Evolutionary conservation across 1,140 invertebrate genomes (phyloP), one percentile per base, ranked within the genome.

Genomic region (Ceratoteleas bidentatus): DNA sequence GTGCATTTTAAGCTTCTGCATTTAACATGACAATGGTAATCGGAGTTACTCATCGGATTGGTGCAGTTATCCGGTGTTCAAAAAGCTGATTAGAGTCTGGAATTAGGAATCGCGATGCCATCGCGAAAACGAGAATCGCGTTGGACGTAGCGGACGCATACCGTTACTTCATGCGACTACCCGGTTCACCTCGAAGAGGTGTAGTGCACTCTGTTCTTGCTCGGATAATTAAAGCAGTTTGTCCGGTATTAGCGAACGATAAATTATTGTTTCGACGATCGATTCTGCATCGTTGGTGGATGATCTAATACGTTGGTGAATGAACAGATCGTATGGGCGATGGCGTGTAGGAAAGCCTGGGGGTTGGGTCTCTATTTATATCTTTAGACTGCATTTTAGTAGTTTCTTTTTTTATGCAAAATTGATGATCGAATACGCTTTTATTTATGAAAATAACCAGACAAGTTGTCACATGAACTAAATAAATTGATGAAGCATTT

Each of bases 171-270:
- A 56, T 62, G 6, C 49, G 47, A 64, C 52, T 57, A 81, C 15
- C 78, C 50, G 52, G 70, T 70, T 81, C 58, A 81, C 78, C 78
- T 81, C 78, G 78, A 75, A 75, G 36, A 13, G 11, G 70, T 58
- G 10, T 75, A 81, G 32, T 80, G 69, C 68, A 66, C 76, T 73
- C 68, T 52, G 62, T 56, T 70, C 50, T 50, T 66, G 58, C 38
- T 40, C 40, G 62, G 49, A 33, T 73, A 80, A 80, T 74, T 58
- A 64, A 60, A 64, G 57, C 36, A 69, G 69, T 73, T 69, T 45
- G n/a, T 57, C 52, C 32, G 34, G 64, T 68, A 73, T 73, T 56
- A 52, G 34, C 34, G 61, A 53, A 50, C 0, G n/a, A 66, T 47
- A 32, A 52, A 69, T 70, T 52, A 61, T 69, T 64, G 36, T 58